Conservation (phyloP, 2,888 invertebrate species). For the Gisinianus flammeolus region DNA sequence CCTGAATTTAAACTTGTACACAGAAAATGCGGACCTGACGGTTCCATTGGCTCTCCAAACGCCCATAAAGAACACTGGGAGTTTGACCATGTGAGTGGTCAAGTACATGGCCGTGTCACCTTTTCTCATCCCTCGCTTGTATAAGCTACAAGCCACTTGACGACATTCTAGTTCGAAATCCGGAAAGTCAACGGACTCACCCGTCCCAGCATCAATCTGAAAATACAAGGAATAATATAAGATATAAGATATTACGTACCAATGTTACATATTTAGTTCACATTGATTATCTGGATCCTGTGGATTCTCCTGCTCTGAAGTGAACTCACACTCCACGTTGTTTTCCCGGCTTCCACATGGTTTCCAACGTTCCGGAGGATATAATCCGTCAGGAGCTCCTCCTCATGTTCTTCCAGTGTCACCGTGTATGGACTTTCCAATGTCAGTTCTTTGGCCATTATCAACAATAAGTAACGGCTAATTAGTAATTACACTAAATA, state of each 20-base stretch:
- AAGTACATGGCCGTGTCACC: conserved; percentile 55
- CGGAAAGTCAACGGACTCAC: conserved; percentile 63
- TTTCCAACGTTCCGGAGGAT: conserved; percentile 48
- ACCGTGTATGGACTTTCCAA: not conserved
- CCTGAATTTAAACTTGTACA: not conserved
- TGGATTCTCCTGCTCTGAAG: not conserved
- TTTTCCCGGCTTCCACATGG: conserved; percentile 44
- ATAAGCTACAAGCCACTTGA: conserved; percentile 47
- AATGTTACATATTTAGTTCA: not conserved
- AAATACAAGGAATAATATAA: not conserved
- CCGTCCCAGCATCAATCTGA: conserved; percentile 69
- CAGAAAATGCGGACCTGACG: conserved; percentile 39
- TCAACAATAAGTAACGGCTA: too few relatives aligned
- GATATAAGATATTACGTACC: not conserved
- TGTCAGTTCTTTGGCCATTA: conserved; percentile 11
- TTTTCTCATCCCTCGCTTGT: conserved; percentile 50
- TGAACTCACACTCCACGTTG: conserved; percentile 51
- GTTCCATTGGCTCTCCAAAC: conserved; percentile 55
- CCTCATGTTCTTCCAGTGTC: not conserved
- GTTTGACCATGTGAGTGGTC: conserved; percentile 48
- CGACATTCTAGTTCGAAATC: conserved; percentile 61
- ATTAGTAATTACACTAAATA: too few relatives aligned
- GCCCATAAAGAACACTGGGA: conserved; percentile 26
- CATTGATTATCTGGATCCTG: not conserved
- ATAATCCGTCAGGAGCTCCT: conserved; percentile 31